phyloP scores from a whole-genome alignment of 1,140 invertebrate genomes.

The Bombus balteatus region DNA sequence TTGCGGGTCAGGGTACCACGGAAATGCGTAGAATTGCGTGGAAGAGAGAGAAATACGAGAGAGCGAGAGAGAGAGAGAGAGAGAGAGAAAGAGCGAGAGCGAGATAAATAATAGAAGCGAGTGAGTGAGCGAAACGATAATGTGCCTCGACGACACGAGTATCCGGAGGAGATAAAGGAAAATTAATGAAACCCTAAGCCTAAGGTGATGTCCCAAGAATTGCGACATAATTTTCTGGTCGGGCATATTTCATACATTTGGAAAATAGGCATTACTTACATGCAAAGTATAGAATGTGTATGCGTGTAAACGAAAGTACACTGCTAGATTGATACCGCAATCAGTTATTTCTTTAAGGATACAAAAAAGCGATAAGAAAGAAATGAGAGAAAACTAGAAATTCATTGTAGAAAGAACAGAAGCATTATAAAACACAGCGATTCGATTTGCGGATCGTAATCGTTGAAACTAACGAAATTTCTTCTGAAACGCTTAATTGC shows the following conservation, averaged over 20 bases:
- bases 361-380: slow-evolving; percentile 13
- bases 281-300: slow-evolving; percentile 94
- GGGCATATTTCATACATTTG: slow-evolving; percentile 76
- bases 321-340: slow-evolving; percentile 43
- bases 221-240: slow-evolving; percentile 41
- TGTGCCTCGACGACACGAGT: neutral
- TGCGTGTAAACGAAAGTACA: slow-evolving; percentile 58
- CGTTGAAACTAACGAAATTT: neutral
- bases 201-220: slow-evolving; percentile 13
- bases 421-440: neutral
- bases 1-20: neutral
- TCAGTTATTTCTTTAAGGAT: slow-evolving; percentile 42
- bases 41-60: neutral
- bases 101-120: neutral
- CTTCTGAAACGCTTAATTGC: slow-evolving; percentile 14
- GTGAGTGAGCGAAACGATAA: neutral
- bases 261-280: slow-evolving; percentile 93
- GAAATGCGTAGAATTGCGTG: slow-evolving; percentile 15
- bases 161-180: slow-evolving; percentile 6
- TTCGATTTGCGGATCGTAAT: neutral
- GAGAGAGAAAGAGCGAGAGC: neutral
- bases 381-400: neutral
- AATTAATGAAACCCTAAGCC: slow-evolving; percentile 1
- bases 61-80: neutral
- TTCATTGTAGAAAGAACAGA: neutral